Percentiles rank a stretch among this genome's conserved stretches.
These are phyloP conservation scores for Ameiurus melas DNA, from an alignment of 2,113 vertebrate genomes.

Conservation along the genomic window DNA sequence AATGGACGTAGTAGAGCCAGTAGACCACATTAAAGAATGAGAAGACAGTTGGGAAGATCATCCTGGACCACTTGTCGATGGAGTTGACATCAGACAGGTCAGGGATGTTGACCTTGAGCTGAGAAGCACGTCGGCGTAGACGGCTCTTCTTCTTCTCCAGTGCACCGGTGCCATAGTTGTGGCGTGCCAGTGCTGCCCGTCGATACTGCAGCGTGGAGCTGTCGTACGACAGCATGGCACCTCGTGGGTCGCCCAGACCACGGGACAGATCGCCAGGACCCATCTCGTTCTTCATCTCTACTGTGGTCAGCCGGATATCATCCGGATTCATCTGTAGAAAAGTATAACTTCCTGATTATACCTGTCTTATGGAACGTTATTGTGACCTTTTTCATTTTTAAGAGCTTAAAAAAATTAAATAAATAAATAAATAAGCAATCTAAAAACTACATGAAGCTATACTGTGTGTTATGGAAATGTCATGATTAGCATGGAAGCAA, in stretches of 20 bases:
- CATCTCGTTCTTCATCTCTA: conserved; percentile 99
- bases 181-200: conserved; percentile 90
- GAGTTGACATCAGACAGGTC: conserved; percentile 99
- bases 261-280: conserved; percentile 90
- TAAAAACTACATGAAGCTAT: background rate
- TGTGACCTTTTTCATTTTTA: background rate
- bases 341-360: conserved; percentile 13
- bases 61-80: conserved; percentile 98
- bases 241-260: conserved; percentile 91
- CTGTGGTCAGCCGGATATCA: conserved; percentile 93
- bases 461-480: conserved; percentile 35
- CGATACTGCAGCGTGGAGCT: conserved; percentile 95
- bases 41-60: conserved; percentile 99
- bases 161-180: conserved; percentile 93
- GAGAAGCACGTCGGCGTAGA: conserved; percentile 94
- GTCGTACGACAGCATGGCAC: conserved; percentile 96
- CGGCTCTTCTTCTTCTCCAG: conserved; percentile 98
- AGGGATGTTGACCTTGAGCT: conserved; percentile 98
- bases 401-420: background rate
- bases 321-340: conserved; percentile 91
- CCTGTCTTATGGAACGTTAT: background rate
- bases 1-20: conserved; percentile 99
- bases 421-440: background rate
- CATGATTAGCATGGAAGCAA: conserved; percentile 38
- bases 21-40: conserved; percentile 99